phyloP scores from a whole-genome alignment of 2,888 invertebrate species.

The Polyommatus iphigenia region DNA sequence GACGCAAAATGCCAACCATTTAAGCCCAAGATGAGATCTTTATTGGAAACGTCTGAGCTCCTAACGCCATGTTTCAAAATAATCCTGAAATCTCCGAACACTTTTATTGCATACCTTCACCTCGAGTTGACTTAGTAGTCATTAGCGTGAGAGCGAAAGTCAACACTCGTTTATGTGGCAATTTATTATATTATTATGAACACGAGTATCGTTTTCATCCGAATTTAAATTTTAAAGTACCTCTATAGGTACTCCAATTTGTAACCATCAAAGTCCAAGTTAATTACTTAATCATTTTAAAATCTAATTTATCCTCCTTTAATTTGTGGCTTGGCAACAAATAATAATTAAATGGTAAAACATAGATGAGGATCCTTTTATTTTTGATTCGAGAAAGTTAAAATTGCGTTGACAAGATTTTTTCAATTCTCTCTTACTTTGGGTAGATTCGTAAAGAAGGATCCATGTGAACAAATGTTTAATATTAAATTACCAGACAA shows the following conservation, averaged over 20 bases:
- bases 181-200: background rate
- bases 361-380: background rate
- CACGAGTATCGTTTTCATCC: background rate
- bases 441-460: no score
- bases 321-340: background rate
- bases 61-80: background rate
- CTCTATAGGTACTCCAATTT: background rate
- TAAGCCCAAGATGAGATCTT: conserved; percentile 16
- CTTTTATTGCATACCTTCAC: conserved; percentile 4
- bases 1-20: conserved; percentile 10
- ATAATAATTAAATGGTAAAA: background rate
- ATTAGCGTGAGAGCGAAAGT: conserved; percentile 3
- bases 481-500: no score
- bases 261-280: background rate
- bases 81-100: background rate
- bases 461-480: no score
- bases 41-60: conserved; percentile 12
- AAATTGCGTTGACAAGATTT: conserved; percentile 1
- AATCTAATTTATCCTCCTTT: background rate
- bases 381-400: background rate
- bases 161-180: background rate
- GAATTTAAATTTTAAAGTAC: conserved; percentile 7
- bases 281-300: background rate
- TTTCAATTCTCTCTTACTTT: background rate
- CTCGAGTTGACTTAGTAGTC: background rate